Percentiles rank a stretch among this genome's conserved stretches.
phyloP scores from a whole-genome alignment of 2,797 vertebrate genomes.

The Ceyx erithaca region DNA sequence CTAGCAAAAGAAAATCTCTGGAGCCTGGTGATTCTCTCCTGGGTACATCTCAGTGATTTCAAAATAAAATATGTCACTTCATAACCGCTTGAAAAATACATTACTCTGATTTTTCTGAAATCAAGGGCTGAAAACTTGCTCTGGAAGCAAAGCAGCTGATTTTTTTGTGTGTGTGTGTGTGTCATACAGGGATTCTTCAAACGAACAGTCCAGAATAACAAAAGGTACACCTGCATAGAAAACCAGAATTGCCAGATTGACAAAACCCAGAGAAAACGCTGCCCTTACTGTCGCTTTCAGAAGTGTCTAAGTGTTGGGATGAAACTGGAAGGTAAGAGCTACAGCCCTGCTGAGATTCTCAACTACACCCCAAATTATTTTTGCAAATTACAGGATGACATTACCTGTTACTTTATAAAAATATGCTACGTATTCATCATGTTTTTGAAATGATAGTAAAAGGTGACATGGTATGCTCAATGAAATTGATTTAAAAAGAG shows the following conservation, averaged over 20 bases:
- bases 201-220: slow-evolving; percentile 99
- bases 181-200: slow-evolving; percentile 96
- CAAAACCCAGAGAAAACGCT: slow-evolving; percentile 98
- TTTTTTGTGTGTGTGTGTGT: slow-evolving; percentile 65
- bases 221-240: slow-evolving; percentile 99
- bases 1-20: background rate
- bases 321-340: slow-evolving; percentile 95
- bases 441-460: background rate
- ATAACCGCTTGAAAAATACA: background rate
- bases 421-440: background rate
- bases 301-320: slow-evolving; percentile 99
- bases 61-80: slow-evolving; percentile 25
- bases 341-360: background rate
- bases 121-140: background rate
- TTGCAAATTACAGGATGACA: background rate
- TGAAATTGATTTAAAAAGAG: background rate
- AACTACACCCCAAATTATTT: background rate
- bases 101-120: slow-evolving; percentile 44
- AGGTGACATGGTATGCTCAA: background rate
- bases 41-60: slow-evolving; percentile 24
- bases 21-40: background rate
- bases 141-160: slow-evolving; percentile 13
- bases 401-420: background rate
- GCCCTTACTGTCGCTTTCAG: slow-evolving; percentile 98
- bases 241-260: slow-evolving; percentile 99